These are phyloP conservation scores for Crotophaga sulcirostris DNA, from an alignment of 2,113 vertebrate species.

Conservation along the genomic window DNA sequence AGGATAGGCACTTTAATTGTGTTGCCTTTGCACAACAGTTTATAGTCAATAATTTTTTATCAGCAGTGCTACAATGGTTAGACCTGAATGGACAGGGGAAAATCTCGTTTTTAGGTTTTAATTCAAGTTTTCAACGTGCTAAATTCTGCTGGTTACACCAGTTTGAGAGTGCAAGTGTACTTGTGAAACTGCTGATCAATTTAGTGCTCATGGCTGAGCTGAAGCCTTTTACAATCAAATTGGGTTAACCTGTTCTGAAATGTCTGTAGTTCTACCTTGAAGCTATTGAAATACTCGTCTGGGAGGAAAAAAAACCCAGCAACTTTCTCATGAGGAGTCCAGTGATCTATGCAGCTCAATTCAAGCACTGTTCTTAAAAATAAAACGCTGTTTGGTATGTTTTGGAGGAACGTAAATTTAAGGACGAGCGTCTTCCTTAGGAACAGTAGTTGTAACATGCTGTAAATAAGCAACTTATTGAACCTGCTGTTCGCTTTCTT, in stretches of 20 bases:
- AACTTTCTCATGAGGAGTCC: background rate
- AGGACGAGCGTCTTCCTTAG: background rate
- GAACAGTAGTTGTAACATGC: background rate
- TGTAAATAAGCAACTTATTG: background rate
- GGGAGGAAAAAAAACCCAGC: too few species aligned
- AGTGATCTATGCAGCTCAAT: background rate
- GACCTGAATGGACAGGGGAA: background rate
- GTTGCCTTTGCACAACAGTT: background rate
- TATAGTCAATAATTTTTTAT: background rate
- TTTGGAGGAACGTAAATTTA: background rate
- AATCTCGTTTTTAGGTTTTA: background rate
- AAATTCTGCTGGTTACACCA: background rate
- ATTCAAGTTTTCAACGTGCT: background rate
- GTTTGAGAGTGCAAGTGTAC: background rate
- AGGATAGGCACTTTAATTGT: background rate
- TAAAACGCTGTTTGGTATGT: fast-evolving
- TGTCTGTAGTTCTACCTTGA: background rate
- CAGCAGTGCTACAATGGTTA: too few species aligned
- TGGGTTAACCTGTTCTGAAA: background rate
- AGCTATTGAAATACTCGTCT: background rate
- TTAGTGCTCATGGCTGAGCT: background rate
- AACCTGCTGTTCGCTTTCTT: background rate
- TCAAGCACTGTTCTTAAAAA: background rate
- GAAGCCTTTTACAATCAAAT: background rate
- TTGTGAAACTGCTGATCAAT: background rate